Evolutionary conservation across 1,140 invertebrate species (phyloP).

Genomic region (Steinernema feltiae): DNA sequence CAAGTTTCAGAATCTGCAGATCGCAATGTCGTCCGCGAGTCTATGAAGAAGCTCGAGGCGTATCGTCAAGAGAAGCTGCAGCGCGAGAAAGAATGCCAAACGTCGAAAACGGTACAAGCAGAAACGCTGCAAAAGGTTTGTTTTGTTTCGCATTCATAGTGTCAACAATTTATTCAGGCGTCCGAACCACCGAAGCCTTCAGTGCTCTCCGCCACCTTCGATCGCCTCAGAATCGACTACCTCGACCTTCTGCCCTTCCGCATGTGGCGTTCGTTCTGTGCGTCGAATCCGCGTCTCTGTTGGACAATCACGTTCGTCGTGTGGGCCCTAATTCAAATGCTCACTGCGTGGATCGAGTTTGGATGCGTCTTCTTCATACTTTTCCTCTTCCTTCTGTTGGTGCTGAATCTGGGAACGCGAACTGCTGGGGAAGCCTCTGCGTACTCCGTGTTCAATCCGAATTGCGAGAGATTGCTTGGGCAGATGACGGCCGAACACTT

Average conservation of each 20-base stretch:
- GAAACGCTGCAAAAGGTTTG: not conserved
- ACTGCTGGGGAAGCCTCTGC: conserved; percentile 76
- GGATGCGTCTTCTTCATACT: conserved; percentile 80
- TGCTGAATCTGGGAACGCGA: conserved; percentile 72
- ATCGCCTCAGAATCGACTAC: not conserved
- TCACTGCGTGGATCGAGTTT: conserved; percentile 66
- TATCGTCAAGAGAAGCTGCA: not conserved
- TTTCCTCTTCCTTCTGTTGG: conserved; percentile 74
- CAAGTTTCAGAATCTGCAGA: too few species aligned
- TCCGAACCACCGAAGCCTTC: not conserved
- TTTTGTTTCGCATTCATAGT: not conserved
- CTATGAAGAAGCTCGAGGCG: conserved; percentile 3
- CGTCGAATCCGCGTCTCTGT: not conserved
- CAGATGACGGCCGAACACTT: conserved; percentile 90
- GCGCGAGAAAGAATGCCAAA: not conserved
- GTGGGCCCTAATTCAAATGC: not conserved
- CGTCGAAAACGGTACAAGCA: not conserved
- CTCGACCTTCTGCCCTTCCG: not conserved
- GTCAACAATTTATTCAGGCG: not conserved
- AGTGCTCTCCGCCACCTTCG: not conserved
- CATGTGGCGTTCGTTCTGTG: not conserved
- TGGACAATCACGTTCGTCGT: not conserved
- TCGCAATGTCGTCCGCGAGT: too few species aligned
- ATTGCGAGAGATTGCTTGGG: conserved; percentile 83
- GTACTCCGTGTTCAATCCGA: conserved; percentile 93